Evolutionary conservation across 53 echinoderm and acorn worm genomes (phyloP).

Genomic region (Antedon mediterranea): DNA sequence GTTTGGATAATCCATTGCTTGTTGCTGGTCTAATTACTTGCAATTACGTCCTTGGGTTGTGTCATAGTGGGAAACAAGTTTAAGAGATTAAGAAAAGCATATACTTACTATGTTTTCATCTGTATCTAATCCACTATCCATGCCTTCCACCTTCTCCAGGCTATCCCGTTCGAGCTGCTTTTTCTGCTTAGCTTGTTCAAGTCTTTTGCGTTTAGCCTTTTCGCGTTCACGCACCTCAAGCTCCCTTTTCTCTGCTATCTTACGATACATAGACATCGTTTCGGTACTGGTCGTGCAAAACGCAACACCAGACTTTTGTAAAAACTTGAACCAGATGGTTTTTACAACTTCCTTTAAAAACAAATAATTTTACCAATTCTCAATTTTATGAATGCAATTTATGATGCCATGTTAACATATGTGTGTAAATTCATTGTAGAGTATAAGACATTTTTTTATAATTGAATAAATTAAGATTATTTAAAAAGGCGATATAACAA

Average conservation of each 20-base stretch:
- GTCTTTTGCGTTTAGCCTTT: background rate
- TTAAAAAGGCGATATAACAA: too few species aligned
- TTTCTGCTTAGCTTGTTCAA: background rate
- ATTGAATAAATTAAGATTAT: too few species aligned
- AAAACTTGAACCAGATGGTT: slow-evolving; percentile 41
- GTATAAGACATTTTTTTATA: too few species aligned
- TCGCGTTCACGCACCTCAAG: background rate
- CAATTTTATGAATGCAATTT: too few species aligned
- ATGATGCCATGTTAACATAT: too few species aligned
- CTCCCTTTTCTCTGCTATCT: background rate
- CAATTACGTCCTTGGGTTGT: too few species aligned
- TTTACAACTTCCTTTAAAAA: slow-evolving; percentile 30
- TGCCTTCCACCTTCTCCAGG: background rate
- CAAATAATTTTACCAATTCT: too few species aligned
- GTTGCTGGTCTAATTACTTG: too few species aligned
- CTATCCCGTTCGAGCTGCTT: background rate
- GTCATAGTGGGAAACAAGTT: too few species aligned
- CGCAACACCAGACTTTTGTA: slow-evolving; percentile 27
- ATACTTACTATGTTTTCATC: background rate
- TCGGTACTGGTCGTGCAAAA: slow-evolving; percentile 6
- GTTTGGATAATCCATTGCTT: too few species aligned
- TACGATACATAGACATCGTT: background rate
- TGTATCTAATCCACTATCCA: background rate
- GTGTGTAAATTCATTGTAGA: too few species aligned
- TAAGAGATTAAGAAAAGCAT: too few species aligned